Evolutionary conservation across 2,113 vertebrate species (phyloP), one percentile per base, ranked within the genome.

Genomic region (Oplegnathus fasciatus): DNA sequence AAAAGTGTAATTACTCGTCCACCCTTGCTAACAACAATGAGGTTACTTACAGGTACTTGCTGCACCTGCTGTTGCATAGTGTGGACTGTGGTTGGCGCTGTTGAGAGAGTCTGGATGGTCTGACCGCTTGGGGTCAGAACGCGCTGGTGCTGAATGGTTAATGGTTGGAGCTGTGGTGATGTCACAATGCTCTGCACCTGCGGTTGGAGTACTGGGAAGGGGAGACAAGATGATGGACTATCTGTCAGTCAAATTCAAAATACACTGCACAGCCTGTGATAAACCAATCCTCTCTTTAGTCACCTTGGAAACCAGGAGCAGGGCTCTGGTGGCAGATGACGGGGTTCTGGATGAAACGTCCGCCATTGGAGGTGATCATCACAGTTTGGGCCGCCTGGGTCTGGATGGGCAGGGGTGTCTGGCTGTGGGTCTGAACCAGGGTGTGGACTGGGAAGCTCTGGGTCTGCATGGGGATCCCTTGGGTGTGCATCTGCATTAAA

Each of bases 91-190:
- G 97, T 96, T 0, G 98, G 97, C 1, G 94, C 89, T 26, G 94
- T 82, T 13, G 95, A 95, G 7, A 96, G 94, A 0, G 98, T 97
- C 95, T 99, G 98, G 87, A 99, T 97, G 13, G 97, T 98, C 89
- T 98, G 97, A 87, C 98, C 95, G 0, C 96, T 82, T 5, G 97
- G 95, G 0, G 98, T 98, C 75, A 99, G 95, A 62, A 99, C 95
- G 4, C 97, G 96, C 93, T 98, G 98, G 93, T 99, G 98, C 94
- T 99, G 98, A 91, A 99, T 97, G 40, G 98, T 89, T 57, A 99
- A 94, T 0, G 98, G 97, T 84, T 99, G 98, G 1, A 99, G 96
- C 89, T 99, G 98, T 0, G 95, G 95, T 55, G 98, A 97, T 0
- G 98, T 97, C 96, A 99, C 94, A 58, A 99, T 96, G 95, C 97